These are phyloP conservation scores for Chrysina gloriosa DNA, from an alignment of 2,888 invertebrate genomes.

Conservation along the genomic window DNA sequence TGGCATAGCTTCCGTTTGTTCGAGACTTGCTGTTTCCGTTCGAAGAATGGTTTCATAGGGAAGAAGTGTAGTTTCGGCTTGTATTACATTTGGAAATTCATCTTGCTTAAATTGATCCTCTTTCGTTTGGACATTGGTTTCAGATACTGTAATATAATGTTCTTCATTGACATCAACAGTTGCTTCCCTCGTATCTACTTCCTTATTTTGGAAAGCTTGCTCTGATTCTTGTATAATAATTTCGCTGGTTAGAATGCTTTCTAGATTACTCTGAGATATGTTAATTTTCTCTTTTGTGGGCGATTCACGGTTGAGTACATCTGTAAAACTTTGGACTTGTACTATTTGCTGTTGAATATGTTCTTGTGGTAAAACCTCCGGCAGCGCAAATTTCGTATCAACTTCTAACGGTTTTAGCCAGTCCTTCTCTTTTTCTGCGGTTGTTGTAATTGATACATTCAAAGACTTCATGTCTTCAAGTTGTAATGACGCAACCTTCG, in stretches of 20 bases:
- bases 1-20: conserved; percentile 51
- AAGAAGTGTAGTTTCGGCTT: conserved; percentile 48
- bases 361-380: conserved; percentile 57
- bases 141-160: conserved; percentile 60
- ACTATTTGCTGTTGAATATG: conserved; percentile 51
- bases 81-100: conserved; percentile 18
- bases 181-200: conserved; percentile 62
- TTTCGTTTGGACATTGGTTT: conserved; percentile 50
- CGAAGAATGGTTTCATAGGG: conserved; percentile 58
- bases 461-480: conserved; percentile 64
- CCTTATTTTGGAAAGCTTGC: conserved; percentile 56
- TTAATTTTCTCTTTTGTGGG: conserved; percentile 64
- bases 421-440: conserved; percentile 57
- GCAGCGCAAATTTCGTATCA: conserved; percentile 62
- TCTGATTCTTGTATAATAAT: conserved; percentile 66
- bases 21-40: conserved; percentile 52
- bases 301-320: conserved; percentile 62
- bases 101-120: conserved; percentile 35
- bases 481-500: conserved; percentile 61
- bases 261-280: conserved; percentile 56
- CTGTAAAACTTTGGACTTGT: conserved; percentile 46
- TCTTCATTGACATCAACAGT: conserved; percentile 63
- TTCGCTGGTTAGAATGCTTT: conserved; percentile 67
- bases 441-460: conserved; percentile 56
- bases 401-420: conserved; percentile 61